A percentile compares a stretch with the other conserved stretches of the same genome.
Conservation (phyloP, 2,888 invertebrate species). For the Molanna angustata region DNA sequence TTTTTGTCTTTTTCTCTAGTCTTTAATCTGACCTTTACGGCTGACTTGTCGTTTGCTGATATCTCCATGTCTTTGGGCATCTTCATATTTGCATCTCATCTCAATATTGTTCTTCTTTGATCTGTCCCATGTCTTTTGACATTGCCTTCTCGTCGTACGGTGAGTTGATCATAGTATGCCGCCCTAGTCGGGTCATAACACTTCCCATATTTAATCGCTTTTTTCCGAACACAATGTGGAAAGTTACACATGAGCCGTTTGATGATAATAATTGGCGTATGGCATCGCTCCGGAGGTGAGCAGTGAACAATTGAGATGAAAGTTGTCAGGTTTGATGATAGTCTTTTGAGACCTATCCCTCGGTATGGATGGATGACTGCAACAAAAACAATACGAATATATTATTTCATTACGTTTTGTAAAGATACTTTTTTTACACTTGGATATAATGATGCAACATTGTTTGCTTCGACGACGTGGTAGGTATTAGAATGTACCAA, state of each 20-base stretch:
- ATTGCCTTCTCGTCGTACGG: neutral
- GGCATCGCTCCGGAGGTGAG: constrained; percentile 14
- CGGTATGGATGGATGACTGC: constrained; percentile 15
- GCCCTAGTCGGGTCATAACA: constrained; percentile 16
- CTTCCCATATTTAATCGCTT: constrained; percentile 24
- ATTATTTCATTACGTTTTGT: too few relatives aligned
- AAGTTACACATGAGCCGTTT: constrained; percentile 25
- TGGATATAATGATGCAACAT: too few relatives aligned
- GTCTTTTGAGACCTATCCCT: constrained; percentile 1
- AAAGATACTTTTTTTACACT: too few relatives aligned
- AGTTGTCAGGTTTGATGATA: constrained; percentile 18
- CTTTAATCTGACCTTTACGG: constrained; percentile 47
- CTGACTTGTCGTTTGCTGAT: constrained; percentile 16
- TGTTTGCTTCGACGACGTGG: too few relatives aligned
- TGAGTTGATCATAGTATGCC: constrained; percentile 13
- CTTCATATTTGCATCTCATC: constrained; percentile 33
- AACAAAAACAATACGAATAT: constrained; percentile 27
- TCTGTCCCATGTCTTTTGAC: constrained; percentile 40
- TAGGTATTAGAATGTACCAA: too few relatives aligned
- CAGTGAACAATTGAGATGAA: constrained; percentile 30
- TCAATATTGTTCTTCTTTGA: constrained; percentile 37
- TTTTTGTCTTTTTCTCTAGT: constrained; percentile 26
- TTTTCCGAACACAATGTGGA: constrained; percentile 28
- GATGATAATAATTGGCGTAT: constrained; percentile 23
- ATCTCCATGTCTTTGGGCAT: constrained; percentile 38